phyloP scores from a whole-genome alignment of 1,140 invertebrate species.

The Metaphire vulgaris region DNA sequence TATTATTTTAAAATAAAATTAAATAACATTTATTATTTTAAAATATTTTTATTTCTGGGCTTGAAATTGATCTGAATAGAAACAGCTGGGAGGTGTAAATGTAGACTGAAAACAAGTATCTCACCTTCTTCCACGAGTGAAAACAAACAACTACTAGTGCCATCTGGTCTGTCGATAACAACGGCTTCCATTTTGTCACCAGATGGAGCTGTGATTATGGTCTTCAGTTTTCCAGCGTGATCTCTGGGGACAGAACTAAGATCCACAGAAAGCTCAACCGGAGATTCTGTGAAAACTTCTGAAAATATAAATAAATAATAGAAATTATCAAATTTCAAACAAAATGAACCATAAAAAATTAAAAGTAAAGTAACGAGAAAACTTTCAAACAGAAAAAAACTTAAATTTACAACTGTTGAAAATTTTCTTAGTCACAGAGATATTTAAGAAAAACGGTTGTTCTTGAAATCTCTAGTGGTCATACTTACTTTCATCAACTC shows the following conservation, averaged over 20 bases:
- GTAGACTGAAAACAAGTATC: background rate
- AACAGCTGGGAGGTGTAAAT: too few species aligned
- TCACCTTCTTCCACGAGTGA: conserved; percentile 8
- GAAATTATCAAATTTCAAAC: background rate
- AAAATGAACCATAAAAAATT: background rate
- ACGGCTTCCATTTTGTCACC: background rate
- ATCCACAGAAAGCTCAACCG: conserved; percentile 1
- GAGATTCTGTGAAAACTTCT: conserved; percentile 14
- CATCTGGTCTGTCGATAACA: background rate
- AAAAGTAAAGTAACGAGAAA: too few species aligned
- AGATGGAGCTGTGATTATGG: background rate
- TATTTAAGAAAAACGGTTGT: too few species aligned
- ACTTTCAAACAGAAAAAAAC: too few species aligned
- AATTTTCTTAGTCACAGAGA: too few species aligned
- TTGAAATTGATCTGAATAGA: background rate
- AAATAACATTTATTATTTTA: too few species aligned
- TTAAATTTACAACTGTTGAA: too few species aligned
- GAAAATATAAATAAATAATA: background rate
- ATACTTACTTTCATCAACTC: conserved; percentile 11
- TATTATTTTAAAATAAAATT: too few species aligned
- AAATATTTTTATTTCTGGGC: too few species aligned
- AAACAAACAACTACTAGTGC: background rate
- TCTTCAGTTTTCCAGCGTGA: background rate
- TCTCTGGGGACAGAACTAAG: background rate
- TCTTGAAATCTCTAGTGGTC: too few species aligned